Conservation (phyloP, 2,797 vertebrate species). For the Ceryle rudis region DNA sequence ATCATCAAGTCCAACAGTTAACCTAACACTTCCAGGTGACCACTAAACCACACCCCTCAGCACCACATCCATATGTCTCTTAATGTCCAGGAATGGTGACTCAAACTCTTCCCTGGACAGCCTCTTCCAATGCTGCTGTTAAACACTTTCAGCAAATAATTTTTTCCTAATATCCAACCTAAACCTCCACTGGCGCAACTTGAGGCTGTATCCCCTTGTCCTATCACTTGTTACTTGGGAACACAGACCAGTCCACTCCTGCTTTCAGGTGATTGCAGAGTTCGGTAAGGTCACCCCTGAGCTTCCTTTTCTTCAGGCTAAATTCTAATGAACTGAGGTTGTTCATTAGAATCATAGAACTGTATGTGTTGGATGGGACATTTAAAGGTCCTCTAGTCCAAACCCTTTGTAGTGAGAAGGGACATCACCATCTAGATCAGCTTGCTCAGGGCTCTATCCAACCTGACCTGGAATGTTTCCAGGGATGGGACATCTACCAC, state of each 20-base stretch:
- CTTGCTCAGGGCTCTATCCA: neutral
- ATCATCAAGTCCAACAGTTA: neutral
- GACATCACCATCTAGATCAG: neutral
- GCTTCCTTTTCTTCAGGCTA: neutral
- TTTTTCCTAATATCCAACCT: neutral
- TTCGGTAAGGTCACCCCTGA: neutral
- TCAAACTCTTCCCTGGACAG: neutral
- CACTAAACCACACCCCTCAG: neutral
- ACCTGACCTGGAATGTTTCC: no score
- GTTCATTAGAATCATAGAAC: neutral
- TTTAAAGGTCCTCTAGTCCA: neutral
- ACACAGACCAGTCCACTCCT: neutral
- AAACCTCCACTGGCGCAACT: neutral
- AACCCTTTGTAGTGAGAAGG: neutral
- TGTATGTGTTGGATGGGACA: neutral
- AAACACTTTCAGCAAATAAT: neutral
- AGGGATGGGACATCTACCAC: no score
- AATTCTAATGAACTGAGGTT: no score
- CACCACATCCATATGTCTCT: neutral
- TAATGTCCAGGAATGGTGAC: neutral
- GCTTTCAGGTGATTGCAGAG: neutral
- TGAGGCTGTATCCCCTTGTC: neutral
- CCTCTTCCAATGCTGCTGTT: neutral
- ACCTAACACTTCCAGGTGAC: neutral
- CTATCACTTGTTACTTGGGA: neutral